A percentile compares a stretch with the other conserved stretches of the same genome.
Conservation (phyloP, 2,113 vertebrate species). For the Gasterosteus aculeatus region DNA sequence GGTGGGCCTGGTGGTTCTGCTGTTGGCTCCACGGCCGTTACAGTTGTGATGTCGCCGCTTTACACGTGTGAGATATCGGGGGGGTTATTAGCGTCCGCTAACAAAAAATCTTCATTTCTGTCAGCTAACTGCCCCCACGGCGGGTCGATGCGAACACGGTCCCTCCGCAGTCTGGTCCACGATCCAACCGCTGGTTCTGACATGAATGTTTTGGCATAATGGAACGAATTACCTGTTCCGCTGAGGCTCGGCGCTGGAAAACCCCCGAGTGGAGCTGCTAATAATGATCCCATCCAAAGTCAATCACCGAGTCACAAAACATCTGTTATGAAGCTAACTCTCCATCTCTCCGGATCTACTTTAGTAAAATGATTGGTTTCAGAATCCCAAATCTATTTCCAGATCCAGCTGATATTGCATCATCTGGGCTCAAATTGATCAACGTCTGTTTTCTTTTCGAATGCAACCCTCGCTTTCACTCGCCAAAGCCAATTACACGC, state of each 20-base stretch:
- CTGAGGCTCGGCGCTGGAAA: conserved; percentile 50
- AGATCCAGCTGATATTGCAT: conserved; percentile 66
- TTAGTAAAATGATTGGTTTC: conserved; percentile 73
- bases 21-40: neutral
- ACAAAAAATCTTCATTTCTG: neutral
- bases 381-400: conserved; percentile 67
- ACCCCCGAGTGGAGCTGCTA: conserved; percentile 55
- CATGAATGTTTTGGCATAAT: conserved; percentile 46
- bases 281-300: conserved; percentile 75
- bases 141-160: conserved; percentile 4
- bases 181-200: conserved; percentile 40
- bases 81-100: neutral
- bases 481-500: conserved; percentile 53
- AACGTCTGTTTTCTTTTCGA: conserved; percentile 62
- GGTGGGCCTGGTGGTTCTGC: conserved; percentile 40
- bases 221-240: conserved; percentile 55
- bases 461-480: conserved; percentile 43
- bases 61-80: neutral
- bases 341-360: conserved; percentile 62
- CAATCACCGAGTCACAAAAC: conserved; percentile 68
- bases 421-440: conserved; percentile 66
- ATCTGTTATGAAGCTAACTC: conserved; percentile 67
- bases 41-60: neutral
- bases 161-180: conserved; percentile 23
- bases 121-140: neutral